These are phyloP conservation scores for Leptopilina drosophilae DNA, from an alignment of 2,888 invertebrate genomes.

Conservation along the genomic window DNA sequence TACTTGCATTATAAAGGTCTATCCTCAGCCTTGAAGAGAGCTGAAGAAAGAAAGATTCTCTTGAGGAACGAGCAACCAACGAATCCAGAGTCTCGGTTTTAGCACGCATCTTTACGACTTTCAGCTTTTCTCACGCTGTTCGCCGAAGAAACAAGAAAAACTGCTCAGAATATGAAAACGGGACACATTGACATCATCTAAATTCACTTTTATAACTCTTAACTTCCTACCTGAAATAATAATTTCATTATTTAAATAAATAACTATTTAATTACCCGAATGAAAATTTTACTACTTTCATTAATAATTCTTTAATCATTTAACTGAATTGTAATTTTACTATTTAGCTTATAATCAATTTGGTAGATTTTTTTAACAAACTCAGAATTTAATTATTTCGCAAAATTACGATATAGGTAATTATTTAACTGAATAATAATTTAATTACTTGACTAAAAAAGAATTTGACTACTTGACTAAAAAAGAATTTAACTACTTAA, in stretches of 20 bases:
- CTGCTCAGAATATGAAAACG: conserved; percentile 43
- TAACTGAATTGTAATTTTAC: too few relatives aligned
- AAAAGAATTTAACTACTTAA: too few relatives aligned
- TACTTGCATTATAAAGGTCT: conserved; percentile 55
- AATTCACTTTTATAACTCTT: not conserved
- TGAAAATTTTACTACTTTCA: too few relatives aligned
- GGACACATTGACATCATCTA: conserved; percentile 5
- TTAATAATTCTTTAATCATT: too few relatives aligned
- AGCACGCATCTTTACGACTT: conserved; percentile 47
- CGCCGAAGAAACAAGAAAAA: conserved; percentile 45
- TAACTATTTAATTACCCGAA: too few relatives aligned
- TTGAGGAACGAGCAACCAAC: conserved; percentile 45
- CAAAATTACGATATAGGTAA: too few relatives aligned
- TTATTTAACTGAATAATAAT: too few relatives aligned
- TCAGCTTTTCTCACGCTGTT: conserved; percentile 55
- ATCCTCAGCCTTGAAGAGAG: conserved; percentile 48
- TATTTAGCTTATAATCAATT: too few relatives aligned
- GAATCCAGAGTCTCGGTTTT: conserved; percentile 37
- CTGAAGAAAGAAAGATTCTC: conserved; percentile 32
- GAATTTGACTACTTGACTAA: too few relatives aligned
- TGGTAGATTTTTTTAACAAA: too few relatives aligned
- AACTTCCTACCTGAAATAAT: conserved; percentile 6
- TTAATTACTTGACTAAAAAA: too few relatives aligned
- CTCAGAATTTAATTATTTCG: too few relatives aligned
- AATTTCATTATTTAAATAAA: not conserved